Evolutionary conservation across 2,888 invertebrate genomes (phyloP).

Genomic region (Lepetodrilus schrolli): DNA sequence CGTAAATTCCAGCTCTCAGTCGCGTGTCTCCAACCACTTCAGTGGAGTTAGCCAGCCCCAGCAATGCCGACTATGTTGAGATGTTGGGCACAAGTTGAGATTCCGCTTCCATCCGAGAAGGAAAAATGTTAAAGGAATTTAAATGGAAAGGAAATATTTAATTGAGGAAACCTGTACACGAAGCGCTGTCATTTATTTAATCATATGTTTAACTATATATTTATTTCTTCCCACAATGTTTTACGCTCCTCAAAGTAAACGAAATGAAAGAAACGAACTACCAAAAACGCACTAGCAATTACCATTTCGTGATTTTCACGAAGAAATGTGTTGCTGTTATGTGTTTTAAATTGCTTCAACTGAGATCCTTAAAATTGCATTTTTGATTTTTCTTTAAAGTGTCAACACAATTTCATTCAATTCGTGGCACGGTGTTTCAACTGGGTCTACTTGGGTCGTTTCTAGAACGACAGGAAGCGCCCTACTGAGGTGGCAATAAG

Average conservation of each 20-base stretch:
- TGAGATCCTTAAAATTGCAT: not conserved
- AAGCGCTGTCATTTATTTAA: no score
- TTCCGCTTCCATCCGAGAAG: not conserved
- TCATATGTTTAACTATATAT: no score
- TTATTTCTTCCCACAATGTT: no score
- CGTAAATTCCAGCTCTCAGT: not conserved
- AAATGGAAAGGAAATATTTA: conserved; percentile 23
- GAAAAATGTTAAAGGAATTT: not conserved
- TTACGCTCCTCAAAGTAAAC: no score
- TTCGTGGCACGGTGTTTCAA: no score
- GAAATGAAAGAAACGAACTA: no score
- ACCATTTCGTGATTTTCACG: no score
- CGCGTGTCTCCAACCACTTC: conserved; percentile 6
- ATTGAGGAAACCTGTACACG: no score
- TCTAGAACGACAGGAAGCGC: not conserved
- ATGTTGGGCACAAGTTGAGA: no score
- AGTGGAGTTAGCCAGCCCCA: not conserved
- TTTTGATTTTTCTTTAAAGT: conserved; percentile 5
- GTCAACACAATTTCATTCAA: conserved; percentile 5
- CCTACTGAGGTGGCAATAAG: not conserved
- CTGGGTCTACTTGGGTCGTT: not conserved
- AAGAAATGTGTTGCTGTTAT: not conserved
- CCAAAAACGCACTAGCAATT: no score
- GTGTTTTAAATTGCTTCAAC: not conserved
- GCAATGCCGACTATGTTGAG: not conserved